A percentile compares a stretch with the other conserved stretches of the same genome.
Evolutionary conservation across 1,140 invertebrate genomes (phyloP).

Genomic region (Drosophila albomicans): DNA sequence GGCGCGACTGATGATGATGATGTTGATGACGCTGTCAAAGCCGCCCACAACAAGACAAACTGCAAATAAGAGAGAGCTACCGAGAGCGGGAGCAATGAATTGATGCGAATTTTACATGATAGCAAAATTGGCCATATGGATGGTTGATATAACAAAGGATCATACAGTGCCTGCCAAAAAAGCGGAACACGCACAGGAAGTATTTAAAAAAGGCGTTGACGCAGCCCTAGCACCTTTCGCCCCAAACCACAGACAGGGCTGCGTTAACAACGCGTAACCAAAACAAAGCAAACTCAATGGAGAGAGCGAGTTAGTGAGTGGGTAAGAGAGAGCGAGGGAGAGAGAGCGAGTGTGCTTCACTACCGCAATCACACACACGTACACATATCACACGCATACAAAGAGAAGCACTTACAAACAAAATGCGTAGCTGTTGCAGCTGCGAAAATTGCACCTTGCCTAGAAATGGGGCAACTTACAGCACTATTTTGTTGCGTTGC

Average conservation of each 20-base stretch:
- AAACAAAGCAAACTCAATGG: constrained; percentile 65
- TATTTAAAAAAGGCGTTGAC: constrained; percentile 46
- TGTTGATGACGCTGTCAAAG: constrained; percentile 62
- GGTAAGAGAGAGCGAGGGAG: constrained; percentile 15
- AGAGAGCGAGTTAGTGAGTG: constrained; percentile 13
- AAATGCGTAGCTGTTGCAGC: constrained; percentile 44
- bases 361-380: constrained; percentile 33
- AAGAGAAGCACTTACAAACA: constrained; percentile 27
- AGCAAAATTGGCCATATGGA: constrained; percentile 44
- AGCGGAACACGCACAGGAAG: constrained; percentile 70
- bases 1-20: constrained; percentile 49
- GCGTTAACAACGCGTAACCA: constrained; percentile 59
- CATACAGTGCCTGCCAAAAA: constrained; percentile 32
- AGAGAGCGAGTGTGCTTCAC: constrained; percentile 15
- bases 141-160: constrained; percentile 65
- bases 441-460: constrained; percentile 41
- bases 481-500: constrained; percentile 11
- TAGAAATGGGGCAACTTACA: constrained; percentile 41
- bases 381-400: constrained; percentile 16
- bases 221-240: not conserved
- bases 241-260: constrained; percentile 28
- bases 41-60: constrained; percentile 63
- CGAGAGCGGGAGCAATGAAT: constrained; percentile 4
- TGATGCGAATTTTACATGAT: constrained; percentile 1
- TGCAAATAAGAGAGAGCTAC: constrained; percentile 5